phyloP scores from a whole-genome alignment of 2,797 vertebrate species.

The Helicolenus hilgendorfi region DNA sequence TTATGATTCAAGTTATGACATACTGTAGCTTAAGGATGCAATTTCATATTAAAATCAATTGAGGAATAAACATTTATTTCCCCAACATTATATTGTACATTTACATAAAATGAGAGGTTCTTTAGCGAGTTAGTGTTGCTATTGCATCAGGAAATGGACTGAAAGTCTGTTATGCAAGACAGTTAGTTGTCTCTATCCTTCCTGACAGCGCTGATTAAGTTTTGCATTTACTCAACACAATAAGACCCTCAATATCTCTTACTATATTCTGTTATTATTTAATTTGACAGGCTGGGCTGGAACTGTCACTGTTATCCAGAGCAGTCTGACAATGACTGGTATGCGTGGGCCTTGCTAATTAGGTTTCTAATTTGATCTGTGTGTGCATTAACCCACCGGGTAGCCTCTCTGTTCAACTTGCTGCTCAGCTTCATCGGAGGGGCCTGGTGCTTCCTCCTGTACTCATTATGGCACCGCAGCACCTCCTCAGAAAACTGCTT shows the following conservation, averaged over 20 bases:
- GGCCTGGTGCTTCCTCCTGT: slow-evolving; percentile 94
- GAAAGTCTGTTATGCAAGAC: neutral
- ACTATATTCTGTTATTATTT: slow-evolving; percentile 11
- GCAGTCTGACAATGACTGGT: slow-evolving; percentile 47
- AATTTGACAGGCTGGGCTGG: slow-evolving; percentile 32
- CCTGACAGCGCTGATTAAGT: neutral
- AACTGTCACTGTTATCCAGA: slow-evolving; percentile 31
- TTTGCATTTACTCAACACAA: neutral
- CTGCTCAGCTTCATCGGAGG: slow-evolving; percentile 94
- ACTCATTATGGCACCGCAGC: slow-evolving; percentile 95
- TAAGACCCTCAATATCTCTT: neutral
- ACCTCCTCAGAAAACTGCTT: slow-evolving; percentile 95
- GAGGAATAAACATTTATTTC: neutral
- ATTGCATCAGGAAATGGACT: slow-evolving; percentile 3
- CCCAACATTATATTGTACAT: neutral
- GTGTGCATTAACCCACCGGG: slow-evolving; percentile 90
- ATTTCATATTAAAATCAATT: neutral
- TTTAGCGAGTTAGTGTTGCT: neutral
- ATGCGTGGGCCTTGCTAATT: slow-evolving; percentile 32
- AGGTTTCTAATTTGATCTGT: slow-evolving; percentile 60
- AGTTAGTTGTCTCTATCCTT: neutral
- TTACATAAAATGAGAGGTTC: neutral
- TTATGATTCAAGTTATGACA: neutral
- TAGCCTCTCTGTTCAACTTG: slow-evolving; percentile 94
- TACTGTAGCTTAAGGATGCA: neutral